Evolutionary conservation across 1,140 invertebrate genomes (phyloP).

Genomic region (Antheraea mylitta): DNA sequence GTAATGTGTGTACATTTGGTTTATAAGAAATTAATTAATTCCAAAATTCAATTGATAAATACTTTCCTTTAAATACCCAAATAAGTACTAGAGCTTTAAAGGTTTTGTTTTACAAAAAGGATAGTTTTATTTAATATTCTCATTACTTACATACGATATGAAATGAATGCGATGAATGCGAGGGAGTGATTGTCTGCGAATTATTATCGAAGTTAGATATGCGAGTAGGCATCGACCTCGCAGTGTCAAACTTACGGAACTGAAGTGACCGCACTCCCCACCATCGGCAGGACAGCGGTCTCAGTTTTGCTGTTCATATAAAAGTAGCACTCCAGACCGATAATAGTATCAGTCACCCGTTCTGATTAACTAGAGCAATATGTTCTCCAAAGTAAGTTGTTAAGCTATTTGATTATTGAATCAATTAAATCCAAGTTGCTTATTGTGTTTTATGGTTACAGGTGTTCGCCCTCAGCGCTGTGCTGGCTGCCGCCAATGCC

Average conservation of each 20-base stretch:
- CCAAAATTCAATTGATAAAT: too few relatives aligned
- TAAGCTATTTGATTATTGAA: not conserved
- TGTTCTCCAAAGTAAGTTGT: constrained; percentile 72
- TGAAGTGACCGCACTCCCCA: constrained; percentile 68
- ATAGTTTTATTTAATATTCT: not conserved
- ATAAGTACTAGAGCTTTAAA: not conserved
- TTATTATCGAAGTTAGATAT: constrained; percentile 52
- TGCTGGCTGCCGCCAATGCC: constrained; percentile 68
- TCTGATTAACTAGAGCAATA: constrained; percentile 73
- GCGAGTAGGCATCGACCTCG: constrained; percentile 60
- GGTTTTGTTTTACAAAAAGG: too few relatives aligned
- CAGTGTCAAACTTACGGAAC: constrained; percentile 77
- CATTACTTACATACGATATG: not conserved
- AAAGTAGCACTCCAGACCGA: constrained; percentile 60
- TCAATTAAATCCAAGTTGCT: not conserved
- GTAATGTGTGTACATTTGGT: too few relatives aligned
- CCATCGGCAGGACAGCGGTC: constrained; percentile 54
- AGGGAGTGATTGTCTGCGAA: constrained; percentile 31
- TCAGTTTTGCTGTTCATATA: constrained; percentile 76
- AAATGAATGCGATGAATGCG: constrained; percentile 10
- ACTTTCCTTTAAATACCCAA: too few relatives aligned
- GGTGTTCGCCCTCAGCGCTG: constrained; percentile 63
- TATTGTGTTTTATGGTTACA: constrained; percentile 24
- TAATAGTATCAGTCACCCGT: constrained; percentile 75
- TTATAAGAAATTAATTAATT: too few relatives aligned